Conservation (phyloP, 2,888 invertebrate species). For the Tetragonula carbonaria region DNA sequence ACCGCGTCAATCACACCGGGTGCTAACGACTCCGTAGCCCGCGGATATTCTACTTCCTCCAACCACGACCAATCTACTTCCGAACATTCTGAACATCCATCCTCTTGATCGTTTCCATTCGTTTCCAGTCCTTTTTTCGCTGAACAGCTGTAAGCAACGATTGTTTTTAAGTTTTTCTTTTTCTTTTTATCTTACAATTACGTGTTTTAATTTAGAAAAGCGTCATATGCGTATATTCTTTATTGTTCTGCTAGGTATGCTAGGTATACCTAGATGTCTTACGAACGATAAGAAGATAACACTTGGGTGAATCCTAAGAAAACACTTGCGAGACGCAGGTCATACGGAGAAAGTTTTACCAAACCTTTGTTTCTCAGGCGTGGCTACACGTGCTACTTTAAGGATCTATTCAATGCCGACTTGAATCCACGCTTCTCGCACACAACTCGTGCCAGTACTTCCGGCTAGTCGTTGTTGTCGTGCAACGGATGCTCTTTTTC, state of each 20-base stretch:
- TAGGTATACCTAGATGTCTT: background rate
- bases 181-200: background rate
- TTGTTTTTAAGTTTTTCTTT: background rate
- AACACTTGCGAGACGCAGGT: background rate
- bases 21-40: slow-evolving; percentile 65
- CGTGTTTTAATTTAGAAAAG: background rate
- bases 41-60: slow-evolving; percentile 79
- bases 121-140: slow-evolving; percentile 24
- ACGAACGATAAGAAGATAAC: background rate
- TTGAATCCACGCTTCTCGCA: slow-evolving; percentile 53
- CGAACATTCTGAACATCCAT: slow-evolving; percentile 72
- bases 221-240: slow-evolving; percentile 1
- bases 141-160: slow-evolving; percentile 41
- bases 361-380: slow-evolving; percentile 38
- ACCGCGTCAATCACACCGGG: slow-evolving; percentile 63
- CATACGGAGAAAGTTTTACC: slow-evolving; percentile 25
- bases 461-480: slow-evolving; percentile 35
- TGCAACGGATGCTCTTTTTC: slow-evolving; percentile 3
- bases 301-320: background rate
- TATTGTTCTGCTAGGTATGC: background rate
- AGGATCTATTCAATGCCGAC: slow-evolving; percentile 7
- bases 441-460: slow-evolving; percentile 57
- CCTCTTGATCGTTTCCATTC: slow-evolving; percentile 57
- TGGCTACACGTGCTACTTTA: slow-evolving; percentile 60
- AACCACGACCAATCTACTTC: slow-evolving; percentile 83